Conservation (phyloP, 2,888 invertebrate species). For the Elegia similella region DNA sequence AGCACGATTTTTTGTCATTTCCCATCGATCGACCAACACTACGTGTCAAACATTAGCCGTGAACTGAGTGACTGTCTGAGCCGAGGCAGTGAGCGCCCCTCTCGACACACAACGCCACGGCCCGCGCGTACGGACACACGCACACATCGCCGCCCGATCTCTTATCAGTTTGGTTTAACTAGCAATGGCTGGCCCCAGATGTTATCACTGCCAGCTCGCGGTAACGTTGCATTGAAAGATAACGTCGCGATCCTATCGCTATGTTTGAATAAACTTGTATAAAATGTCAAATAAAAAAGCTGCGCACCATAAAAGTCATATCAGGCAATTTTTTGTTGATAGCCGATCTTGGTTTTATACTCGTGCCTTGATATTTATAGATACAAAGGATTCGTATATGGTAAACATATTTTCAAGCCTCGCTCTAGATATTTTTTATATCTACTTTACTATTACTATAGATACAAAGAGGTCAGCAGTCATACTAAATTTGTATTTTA, state of each 20-base stretch:
- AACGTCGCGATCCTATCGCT: conserved; percentile 78
- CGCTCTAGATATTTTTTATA: too few relatives aligned
- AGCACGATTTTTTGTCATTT: conserved; percentile 38
- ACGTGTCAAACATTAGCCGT: conserved; percentile 76
- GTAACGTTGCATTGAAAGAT: conserved; percentile 82
- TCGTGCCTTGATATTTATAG: conserved; percentile 24
- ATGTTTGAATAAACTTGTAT: conserved; percentile 82
- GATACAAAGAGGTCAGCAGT: too few relatives aligned
- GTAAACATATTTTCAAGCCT: not conserved
- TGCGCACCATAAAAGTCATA: conserved; percentile 68
- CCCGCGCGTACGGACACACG: conserved; percentile 33
- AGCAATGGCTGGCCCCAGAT: conserved; percentile 80
- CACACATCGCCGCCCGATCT: conserved; percentile 66
- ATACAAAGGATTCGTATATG: not conserved
- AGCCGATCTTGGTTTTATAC: conserved; percentile 42
- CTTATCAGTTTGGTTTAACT: conserved; percentile 79
- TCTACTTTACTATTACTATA: too few relatives aligned
- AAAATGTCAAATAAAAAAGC: conserved; percentile 81
- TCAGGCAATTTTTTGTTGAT: conserved; percentile 63
- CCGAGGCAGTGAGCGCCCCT: conserved; percentile 56
- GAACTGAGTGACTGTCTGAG: conserved; percentile 75
- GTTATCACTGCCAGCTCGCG: conserved; percentile 75
- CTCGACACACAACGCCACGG: conserved; percentile 46
- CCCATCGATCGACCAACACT: conserved; percentile 26
- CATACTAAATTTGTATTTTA: too few relatives aligned